A percentile compares a stretch with the other conserved stretches of the same genome.
These are phyloP conservation scores for Perithous albicinctus DNA, from an alignment of 2,888 invertebrate genomes.

Conservation along the genomic window DNA sequence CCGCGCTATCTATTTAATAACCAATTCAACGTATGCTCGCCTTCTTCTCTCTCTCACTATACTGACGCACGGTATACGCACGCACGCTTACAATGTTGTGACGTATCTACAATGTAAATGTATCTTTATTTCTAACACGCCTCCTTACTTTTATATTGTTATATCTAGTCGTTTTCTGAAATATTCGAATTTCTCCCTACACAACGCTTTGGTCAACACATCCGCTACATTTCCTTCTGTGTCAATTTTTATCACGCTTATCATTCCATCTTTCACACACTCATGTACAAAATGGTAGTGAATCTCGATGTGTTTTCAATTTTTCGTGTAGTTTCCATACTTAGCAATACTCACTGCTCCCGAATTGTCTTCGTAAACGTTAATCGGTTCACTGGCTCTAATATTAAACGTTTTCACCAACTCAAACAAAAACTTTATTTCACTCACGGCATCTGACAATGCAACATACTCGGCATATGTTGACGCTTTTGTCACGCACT, in stretches of 20 bases:
- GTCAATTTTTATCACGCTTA: conserved; percentile 53
- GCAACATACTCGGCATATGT: conserved; percentile 67
- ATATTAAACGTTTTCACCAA: conserved; percentile 61
- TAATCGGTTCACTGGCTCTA: conserved; percentile 63
- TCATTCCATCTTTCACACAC: conserved; percentile 27
- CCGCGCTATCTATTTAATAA: too few species aligned
- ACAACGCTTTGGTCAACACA: conserved; percentile 47
- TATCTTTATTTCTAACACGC: too few species aligned
- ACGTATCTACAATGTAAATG: too few species aligned
- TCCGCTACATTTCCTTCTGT: conserved; percentile 52
- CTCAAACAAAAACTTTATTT: conserved; percentile 45
- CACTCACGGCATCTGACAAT: conserved; percentile 62
- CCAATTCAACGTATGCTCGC: too few species aligned
- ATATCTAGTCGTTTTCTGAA: too few species aligned
- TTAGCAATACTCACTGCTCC: conserved; percentile 71
- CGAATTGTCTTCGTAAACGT: conserved; percentile 73
- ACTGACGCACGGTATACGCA: too few species aligned
- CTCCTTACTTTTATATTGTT: too few species aligned
- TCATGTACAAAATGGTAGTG: conserved; percentile 55
- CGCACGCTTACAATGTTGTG: too few species aligned
- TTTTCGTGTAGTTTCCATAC: conserved; percentile 72
- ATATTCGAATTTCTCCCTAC: conserved; percentile 11
- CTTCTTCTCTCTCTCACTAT: too few species aligned
- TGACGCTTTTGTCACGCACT: conserved; percentile 54
- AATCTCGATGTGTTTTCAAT: conserved; percentile 67